Base-by-base conservation (phyloP, 2,797 vertebrate species). In the Cuculus canorus region DNA sequence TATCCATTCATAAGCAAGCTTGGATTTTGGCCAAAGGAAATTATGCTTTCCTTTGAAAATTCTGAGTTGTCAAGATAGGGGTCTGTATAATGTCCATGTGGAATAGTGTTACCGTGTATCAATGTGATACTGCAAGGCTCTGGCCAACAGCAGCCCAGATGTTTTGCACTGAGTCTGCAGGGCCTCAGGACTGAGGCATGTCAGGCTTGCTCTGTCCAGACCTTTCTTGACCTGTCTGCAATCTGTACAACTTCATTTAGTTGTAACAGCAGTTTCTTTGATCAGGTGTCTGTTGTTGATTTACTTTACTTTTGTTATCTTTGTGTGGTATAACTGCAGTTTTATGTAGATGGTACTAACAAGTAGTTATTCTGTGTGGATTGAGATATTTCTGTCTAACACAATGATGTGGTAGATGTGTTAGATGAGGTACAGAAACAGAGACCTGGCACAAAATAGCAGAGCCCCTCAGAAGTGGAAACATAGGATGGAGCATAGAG, bases 31-130 rank as follows among this genome's bases (percentile, higher is more conserved):
- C 11, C 21, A 76, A 66, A 82, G 10, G 4, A 93, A 75, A 56
- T 71, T n/a, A 33, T 27, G 33, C 1, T 86, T 90, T 64, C 28
- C 16, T 75, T 68, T 54, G 13, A 76, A 68, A 91, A 69, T 48
- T 48, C 16, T 69, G 13, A 45, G 9, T 85, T 4, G 1, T 3
- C 5, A 14, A 68, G 15, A 33, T 82, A 13, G 45, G n/a, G 43
- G 76, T 78, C 79, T 18, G n/a, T 45, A 17, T n/a, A 72, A 41
- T 0, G 0, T 21, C 32, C 5, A 15, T 33, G 27, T 65, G 32
- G 32, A 86, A 76, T 4, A 30, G 5, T 41, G 9, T 56, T 25
- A 53, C 11, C 8, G 5, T 71, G 30, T 39, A 56, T 16, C 7
- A 16, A 43, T 54, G 9, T 39, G 66, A 61, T 12, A 19, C 6